Evolutionary conservation across 2,888 invertebrate genomes (phyloP).

Genomic region (Archips crataeganus): DNA sequence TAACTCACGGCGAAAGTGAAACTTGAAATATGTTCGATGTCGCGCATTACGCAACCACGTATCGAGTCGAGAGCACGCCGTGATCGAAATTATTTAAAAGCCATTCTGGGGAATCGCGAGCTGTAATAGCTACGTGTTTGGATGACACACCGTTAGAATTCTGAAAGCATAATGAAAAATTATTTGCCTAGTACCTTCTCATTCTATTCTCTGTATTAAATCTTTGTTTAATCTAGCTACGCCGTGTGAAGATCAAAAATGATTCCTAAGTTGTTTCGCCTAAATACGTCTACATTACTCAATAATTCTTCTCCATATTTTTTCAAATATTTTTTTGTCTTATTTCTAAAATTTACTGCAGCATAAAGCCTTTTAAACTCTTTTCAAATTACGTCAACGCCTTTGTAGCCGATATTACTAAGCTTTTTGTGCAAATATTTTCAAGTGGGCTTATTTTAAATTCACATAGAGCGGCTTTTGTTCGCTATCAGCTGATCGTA

Average conservation of each 20-base stretch:
- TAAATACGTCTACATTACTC: not conserved
- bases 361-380: not conserved
- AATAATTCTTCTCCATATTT: not conserved
- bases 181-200: not conserved
- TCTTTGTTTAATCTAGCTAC: not conserved
- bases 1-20: conserved; percentile 81
- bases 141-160: conserved; percentile 24
- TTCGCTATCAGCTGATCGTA: conserved; percentile 55
- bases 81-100: conserved; percentile 38
- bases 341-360: not conserved
- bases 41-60: conserved; percentile 66
- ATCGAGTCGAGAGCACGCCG: conserved; percentile 46
- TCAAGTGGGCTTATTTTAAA: conserved; percentile 4
- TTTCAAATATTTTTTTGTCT: not conserved
- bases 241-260: not conserved
- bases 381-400: conserved; percentile 28
- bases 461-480: conserved; percentile 29
- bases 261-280: not conserved
- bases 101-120: conserved; percentile 27
- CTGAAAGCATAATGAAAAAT: not conserved
- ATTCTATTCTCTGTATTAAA: not conserved
- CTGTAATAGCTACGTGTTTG: conserved; percentile 29
- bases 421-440: conserved; percentile 12
- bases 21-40: conserved; percentile 69
- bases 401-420: conserved; percentile 4